phyloP scores from a whole-genome alignment of 92 coral and sea anemone species.

The Meandrina meandrites region DNA sequence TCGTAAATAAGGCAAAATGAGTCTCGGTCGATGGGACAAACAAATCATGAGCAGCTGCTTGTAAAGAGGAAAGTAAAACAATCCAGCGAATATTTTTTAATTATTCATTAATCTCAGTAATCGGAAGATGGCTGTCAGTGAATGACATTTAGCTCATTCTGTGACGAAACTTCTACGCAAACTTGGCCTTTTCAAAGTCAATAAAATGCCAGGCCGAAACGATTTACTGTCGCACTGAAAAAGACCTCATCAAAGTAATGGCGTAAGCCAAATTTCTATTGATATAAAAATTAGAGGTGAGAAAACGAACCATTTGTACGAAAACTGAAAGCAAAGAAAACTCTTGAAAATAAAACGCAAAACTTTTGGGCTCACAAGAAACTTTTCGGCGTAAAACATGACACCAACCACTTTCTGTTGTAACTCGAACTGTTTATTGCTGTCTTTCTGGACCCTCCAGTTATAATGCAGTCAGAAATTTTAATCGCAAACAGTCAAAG shows the following conservation, averaged over 20 bases:
- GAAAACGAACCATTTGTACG: neutral
- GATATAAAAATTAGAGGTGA: neutral
- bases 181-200: neutral
- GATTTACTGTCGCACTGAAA: neutral
- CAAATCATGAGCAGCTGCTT: conserved; percentile 25
- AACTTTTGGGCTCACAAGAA: neutral
- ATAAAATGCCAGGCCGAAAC: neutral
- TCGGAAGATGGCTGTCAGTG: conserved; percentile 34
- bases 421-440: neutral
- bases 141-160: neutral
- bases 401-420: neutral
- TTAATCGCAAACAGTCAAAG: neutral
- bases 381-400: neutral
- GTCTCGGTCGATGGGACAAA: conserved; percentile 15
- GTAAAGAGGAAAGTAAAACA: conserved; percentile 16
- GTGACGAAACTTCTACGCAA: conserved; percentile 3
- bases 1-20: conserved; percentile 7
- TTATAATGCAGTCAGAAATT: neutral
- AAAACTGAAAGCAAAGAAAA: neutral
- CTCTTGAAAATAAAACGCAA: neutral
- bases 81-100: conserved; percentile 27
- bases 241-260: neutral
- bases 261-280: neutral
- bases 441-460: neutral
- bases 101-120: conserved; percentile 39